Conservation (phyloP, 2,113 vertebrate species). For the Sturnira hondurensis region DNA sequence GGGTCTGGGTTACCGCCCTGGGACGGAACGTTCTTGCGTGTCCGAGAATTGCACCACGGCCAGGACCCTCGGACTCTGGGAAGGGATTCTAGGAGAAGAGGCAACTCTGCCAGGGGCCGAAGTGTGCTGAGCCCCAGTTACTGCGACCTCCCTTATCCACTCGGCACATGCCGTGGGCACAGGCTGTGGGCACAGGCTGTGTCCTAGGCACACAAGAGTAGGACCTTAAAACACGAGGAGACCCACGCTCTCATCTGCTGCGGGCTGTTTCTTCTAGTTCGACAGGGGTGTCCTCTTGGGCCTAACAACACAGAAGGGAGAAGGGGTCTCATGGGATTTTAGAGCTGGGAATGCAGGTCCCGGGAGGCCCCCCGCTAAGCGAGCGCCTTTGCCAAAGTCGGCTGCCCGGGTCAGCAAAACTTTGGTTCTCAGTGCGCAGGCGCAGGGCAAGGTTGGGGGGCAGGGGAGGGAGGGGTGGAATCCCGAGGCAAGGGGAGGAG, state of each 20-base stretch:
- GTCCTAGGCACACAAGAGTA: background rate
- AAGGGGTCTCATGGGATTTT: background rate
- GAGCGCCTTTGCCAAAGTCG: constrained; percentile 63
- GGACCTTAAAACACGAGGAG: background rate
- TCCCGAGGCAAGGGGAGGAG: constrained; percentile 64
- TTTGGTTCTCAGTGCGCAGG: constrained; percentile 80
- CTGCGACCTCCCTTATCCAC: background rate
- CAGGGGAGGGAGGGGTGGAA: constrained; percentile 77
- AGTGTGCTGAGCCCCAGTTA: background rate
- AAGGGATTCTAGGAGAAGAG: background rate
- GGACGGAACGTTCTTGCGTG: background rate
- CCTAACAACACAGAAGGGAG: background rate
- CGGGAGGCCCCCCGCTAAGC: constrained; percentile 39
- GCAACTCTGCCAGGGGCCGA: background rate
- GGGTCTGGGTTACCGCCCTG: background rate
- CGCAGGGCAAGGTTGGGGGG: constrained; percentile 75
- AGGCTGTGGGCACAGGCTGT: background rate
- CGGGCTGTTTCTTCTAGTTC: background rate
- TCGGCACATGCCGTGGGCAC: background rate
- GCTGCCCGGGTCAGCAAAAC: constrained; percentile 77
- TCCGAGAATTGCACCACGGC: background rate
- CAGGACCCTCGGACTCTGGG: background rate
- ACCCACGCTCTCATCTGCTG: background rate
- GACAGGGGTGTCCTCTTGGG: background rate
- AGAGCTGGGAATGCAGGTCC: constrained; percentile 31